Conservation (phyloP, 30 jellyfish, hydroid and myxozoan species). For the Mastigias papua region DNA sequence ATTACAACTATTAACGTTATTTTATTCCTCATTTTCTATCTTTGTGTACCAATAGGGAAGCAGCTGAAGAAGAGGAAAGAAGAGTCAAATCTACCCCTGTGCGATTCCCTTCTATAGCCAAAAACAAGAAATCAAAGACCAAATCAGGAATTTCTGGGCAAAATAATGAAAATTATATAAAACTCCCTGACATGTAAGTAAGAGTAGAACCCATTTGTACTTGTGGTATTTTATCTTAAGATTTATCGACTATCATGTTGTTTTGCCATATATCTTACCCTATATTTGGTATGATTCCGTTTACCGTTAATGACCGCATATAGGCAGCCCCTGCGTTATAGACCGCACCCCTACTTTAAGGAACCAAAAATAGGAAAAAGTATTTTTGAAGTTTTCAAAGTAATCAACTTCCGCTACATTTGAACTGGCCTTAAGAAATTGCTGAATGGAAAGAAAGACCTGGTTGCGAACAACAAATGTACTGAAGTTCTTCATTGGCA, state of each 20-base stretch:
- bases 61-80: conserved; percentile 44
- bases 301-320: too few species aligned
- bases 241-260: too few species aligned
- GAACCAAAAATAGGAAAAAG: too few species aligned
- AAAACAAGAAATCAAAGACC: conserved; percentile 10
- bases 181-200: conserved; percentile 69
- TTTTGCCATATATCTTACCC: too few species aligned
- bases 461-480: neutral
- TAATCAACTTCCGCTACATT: neutral
- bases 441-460: too few species aligned
- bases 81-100: conserved; percentile 56
- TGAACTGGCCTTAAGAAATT: neutral
- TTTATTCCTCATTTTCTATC: neutral
- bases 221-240: too few species aligned
- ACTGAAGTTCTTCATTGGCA: neutral
- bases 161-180: neutral
- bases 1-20: neutral
- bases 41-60: conserved; percentile 24
- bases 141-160: neutral
- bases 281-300: too few species aligned
- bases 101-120: conserved; percentile 39
- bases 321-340: too few species aligned
- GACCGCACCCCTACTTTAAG: too few species aligned
- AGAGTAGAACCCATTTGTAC: neutral
- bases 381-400: neutral